A percentile compares a stretch with the other conserved stretches of the same genome.
These are phyloP conservation scores for Harpegnathos saltator DNA, from an alignment of 1,140 invertebrate genomes.

Conservation along the genomic window DNA sequence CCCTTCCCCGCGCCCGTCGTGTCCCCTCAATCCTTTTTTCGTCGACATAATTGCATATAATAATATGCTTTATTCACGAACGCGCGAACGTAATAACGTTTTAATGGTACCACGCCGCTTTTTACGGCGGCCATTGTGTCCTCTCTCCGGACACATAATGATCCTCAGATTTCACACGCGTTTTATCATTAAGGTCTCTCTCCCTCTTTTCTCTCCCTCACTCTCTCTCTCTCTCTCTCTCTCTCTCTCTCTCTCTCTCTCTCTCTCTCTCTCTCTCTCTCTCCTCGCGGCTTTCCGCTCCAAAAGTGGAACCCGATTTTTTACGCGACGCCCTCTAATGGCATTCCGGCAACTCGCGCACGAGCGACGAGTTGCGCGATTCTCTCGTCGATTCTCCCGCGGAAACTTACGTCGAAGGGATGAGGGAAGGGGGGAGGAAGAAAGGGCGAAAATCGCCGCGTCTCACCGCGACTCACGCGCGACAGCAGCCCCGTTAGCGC, in stretches of 20 bases:
- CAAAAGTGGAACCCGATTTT: slow-evolving; percentile 44
- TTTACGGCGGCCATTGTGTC: slow-evolving; percentile 54
- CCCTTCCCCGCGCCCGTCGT: slow-evolving; percentile 4
- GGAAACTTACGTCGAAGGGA: neutral
- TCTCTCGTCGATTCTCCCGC: slow-evolving; percentile 23
- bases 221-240: no score
- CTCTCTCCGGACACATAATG: slow-evolving; percentile 52
- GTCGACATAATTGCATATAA: slow-evolving; percentile 70
- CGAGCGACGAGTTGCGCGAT: neutral
- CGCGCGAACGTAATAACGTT: slow-evolving; percentile 73
- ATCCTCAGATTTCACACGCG: slow-evolving; percentile 60
- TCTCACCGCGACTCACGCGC: neutral
- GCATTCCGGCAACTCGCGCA: no score
- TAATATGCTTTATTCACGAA: slow-evolving; percentile 68
- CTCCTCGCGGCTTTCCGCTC: slow-evolving; percentile 28
- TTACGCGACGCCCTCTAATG: slow-evolving; percentile 24
- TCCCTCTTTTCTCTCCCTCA: neutral
- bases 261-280: no score
- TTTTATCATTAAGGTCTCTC: slow-evolving; percentile 61
- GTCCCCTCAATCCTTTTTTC: slow-evolving; percentile 57
- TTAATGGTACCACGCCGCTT: slow-evolving; percentile 66
- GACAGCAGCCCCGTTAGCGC: neutral
- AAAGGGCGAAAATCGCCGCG: slow-evolving; percentile 1
- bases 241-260: neutral
- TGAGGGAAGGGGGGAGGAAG: no score